A percentile compares a stretch with the other conserved stretches of the same genome.
These are phyloP conservation scores for Drosophila diplacantha DNA, from an alignment of 2,888 invertebrate species.

Conservation along the genomic window DNA sequence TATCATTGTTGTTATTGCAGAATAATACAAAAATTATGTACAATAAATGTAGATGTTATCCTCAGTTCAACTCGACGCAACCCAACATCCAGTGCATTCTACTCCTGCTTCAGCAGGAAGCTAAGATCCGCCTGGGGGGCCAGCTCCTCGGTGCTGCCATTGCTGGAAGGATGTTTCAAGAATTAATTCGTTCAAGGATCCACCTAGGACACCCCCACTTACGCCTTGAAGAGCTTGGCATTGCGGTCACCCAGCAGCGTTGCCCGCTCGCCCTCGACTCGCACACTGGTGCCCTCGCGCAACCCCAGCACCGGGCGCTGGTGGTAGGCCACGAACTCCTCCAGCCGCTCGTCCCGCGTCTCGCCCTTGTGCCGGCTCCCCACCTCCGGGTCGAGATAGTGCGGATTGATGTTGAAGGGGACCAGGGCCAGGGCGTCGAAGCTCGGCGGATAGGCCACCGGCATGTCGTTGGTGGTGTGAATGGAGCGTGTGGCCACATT, in stretches of 20 bases:
- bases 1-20: constrained; percentile 34
- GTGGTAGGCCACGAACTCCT: constrained; percentile 83
- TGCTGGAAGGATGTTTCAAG: constrained; percentile 75
- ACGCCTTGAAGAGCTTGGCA: constrained; percentile 83
- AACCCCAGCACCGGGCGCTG: constrained; percentile 83
- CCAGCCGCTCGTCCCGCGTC: constrained; percentile 86
- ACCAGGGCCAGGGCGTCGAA: constrained; percentile 85
- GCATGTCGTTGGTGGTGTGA: constrained; percentile 93
- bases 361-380: constrained; percentile 85
- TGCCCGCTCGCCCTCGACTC: constrained; percentile 81
- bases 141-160: constrained; percentile 79
- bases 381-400: constrained; percentile 84
- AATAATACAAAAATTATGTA: constrained; percentile 34
- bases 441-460: constrained; percentile 86
- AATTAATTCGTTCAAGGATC: background rate
- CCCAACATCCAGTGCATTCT: no score
- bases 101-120: constrained; percentile 76
- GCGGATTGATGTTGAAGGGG: constrained; percentile 91
- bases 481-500: constrained; percentile 90
- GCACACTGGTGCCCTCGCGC: constrained; percentile 84
- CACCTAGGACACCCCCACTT: constrained; percentile 65
- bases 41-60: constrained; percentile 28
- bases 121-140: constrained; percentile 81
- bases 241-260: constrained; percentile 82
- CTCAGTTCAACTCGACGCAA: background rate